Evolutionary conservation across 2,797 vertebrate genomes (phyloP).

Genomic region (Brachyrhaphis roseni): DNA sequence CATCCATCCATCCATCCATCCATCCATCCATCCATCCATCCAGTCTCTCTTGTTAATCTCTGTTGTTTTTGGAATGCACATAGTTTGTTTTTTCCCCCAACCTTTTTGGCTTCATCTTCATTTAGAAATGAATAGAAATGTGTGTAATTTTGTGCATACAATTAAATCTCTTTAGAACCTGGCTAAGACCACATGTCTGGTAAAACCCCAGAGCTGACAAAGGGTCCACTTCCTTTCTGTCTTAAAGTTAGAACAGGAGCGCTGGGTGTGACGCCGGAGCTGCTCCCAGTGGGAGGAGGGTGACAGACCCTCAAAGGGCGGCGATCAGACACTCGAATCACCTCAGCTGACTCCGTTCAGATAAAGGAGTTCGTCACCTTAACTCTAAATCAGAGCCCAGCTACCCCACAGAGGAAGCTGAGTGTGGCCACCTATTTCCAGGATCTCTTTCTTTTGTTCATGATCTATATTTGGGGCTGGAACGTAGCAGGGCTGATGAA

Average conservation of each 20-base stretch:
- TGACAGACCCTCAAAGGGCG: not conserved
- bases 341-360: not conserved
- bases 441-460: not conserved
- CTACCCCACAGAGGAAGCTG: not conserved
- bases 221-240: not conserved
- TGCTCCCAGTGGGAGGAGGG: not conserved
- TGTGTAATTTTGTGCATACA: not conserved
- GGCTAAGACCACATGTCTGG: not conserved
- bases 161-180: not conserved
- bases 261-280: not conserved
- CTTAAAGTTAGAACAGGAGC: not conserved
- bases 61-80: not conserved
- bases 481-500: not conserved
- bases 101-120: not conserved
- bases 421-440: not conserved
- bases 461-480: not conserved
- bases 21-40: not conserved
- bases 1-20: no score
- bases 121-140: not conserved
- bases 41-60: not conserved
- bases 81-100: not conserved
- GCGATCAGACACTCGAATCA: not conserved
- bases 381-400: not conserved
- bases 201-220: not conserved
- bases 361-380: not conserved